A percentile compares a stretch with the other conserved stretches of the same genome.
Conservation (phyloP, 2,888 invertebrate genomes). For the Dorcus hopei region DNA sequence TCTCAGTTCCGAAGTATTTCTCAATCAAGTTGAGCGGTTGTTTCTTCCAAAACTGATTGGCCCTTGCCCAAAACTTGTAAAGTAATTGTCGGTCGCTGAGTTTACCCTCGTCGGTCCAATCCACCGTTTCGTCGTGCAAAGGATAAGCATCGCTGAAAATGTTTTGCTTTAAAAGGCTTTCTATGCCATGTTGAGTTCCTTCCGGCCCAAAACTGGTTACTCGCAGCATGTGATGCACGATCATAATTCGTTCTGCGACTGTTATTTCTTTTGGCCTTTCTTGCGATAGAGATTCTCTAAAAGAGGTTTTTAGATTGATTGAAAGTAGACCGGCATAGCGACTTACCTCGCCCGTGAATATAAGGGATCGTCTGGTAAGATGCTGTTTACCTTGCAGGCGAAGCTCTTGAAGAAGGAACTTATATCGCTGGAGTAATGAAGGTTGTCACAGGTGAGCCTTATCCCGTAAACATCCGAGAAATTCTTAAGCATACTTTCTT, state of each 20-base stretch:
- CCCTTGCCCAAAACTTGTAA: conserved; percentile 58
- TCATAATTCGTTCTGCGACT: conserved; percentile 38
- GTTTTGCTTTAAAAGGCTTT: conserved; percentile 31
- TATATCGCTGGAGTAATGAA: background rate
- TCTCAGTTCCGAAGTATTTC: conserved; percentile 57
- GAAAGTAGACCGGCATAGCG: background rate
- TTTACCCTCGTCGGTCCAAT: conserved; percentile 35
- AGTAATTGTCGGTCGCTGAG: conserved; percentile 48
- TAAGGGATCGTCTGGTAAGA: conserved; percentile 7
- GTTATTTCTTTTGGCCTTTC: conserved; percentile 31
- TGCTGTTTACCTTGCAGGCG: conserved; percentile 22
- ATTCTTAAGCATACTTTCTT: background rate
- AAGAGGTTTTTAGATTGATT: conserved; percentile 2
- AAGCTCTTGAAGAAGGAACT: background rate
- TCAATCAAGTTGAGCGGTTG: conserved; percentile 61
- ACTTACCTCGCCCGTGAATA: conserved; percentile 34
- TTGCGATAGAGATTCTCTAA: conserved; percentile 22
- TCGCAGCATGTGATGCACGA: conserved; percentile 36
- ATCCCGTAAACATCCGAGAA: conserved; percentile 30
- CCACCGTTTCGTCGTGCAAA: conserved; percentile 41
- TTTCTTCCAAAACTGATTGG: conserved; percentile 53
- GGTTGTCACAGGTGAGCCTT: conserved; percentile 27
- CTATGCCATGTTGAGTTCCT: conserved; percentile 27
- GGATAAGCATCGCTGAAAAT: conserved; percentile 40
- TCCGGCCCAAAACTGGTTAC: conserved; percentile 33